Evolutionary conservation across 2,797 vertebrate species (phyloP), one percentile per base, ranked within the genome.

Genomic region (Acanthurus lineatus): DNA sequence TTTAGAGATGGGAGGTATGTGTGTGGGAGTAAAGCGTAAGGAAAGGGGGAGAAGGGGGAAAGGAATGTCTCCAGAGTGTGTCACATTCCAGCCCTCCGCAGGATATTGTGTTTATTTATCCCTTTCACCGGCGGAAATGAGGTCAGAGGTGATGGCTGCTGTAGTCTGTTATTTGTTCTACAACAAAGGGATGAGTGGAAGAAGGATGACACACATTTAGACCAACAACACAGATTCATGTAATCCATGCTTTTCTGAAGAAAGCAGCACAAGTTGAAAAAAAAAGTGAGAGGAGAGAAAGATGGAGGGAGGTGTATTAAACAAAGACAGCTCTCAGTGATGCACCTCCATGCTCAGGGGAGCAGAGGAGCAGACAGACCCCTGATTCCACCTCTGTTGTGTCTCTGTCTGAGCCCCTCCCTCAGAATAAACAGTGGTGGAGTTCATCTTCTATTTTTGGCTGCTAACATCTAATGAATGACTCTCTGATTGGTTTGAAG

Each of bases 21-120:
- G 62, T 20, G 77, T 77, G 47, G 63, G 82, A 82, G 47, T 22
- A 77, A 69, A 47, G 45, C 57, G 62, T 61, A 32, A 81, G 58
- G 35, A 69, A 80, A 78, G 49, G 25, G 76, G 73, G 72, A 81
- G 49, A 67, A 56, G 74, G 64, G 62, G 66, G 59, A 79, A 73
- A 86, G 83, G 84, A 92, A 94, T 91, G 89, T 93, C 86, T 87
- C 76, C 52, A 67, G 75, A 81, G 79, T 88, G 81, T 87, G 86
- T 89, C 80, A 91, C 89, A 94, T 94, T 94, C 92, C 89, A 79
- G 69, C 52, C 45, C 65, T 73, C 74, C 25, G 75, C 75, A 80
- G 77, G 86, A 91, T 81, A 74, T 67, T 79, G 47, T 88, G 78
- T 88, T 91, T 91, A 93, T 93, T 92, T 90, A 85, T 84, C 90